Evolutionary conservation across 1,140 invertebrate genomes (phyloP), one percentile per base, ranked within the genome.

Genomic region (Zaprionus ghesquierei): DNA sequence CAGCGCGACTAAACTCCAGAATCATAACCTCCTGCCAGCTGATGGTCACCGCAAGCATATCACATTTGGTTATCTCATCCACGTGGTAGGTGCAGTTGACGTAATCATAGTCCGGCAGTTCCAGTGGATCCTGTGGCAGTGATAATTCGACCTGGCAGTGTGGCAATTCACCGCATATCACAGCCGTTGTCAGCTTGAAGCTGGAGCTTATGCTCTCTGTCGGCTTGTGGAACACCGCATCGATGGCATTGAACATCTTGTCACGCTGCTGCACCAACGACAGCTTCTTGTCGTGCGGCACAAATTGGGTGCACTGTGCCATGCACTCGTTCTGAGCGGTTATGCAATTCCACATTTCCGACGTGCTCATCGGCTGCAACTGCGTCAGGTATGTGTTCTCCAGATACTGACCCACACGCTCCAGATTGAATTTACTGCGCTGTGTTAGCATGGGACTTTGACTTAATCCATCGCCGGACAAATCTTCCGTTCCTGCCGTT

Each of bases 331-430:
- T 96, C 73, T 96, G 94, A 33, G 94, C 91, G 1, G 98, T 89
- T 85, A 98, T 96, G 73, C 95, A 93, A 35, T 95, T 93, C 98
- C 98, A 99, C n/a, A 95, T 93, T 91, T 95, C 95, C 29, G 93
- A 92, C 5, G 93, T 93, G 77, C 94, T 93, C 64, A 95, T 93
- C 23, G 73, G 59, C 2, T 94, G 93, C 8, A 95, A 93, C 78
- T 95, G 95, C 9, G 93, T 94, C 29, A 98, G 92, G 54, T 94
- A 92, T 66, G 93, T 89, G 84, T 95, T 93, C 64, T 95, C 94
- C 50, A 99, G 93, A 93, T 99, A 99, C 92, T 98, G 97, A 0
- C 97, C 97, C 55, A 99, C 94, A 85, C 96, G 95, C 93, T 99
- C 98, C 74, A 99, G 92, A 92, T 97, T 96, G 90, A 97, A 94